These are phyloP conservation scores for Eupithecia exiguata DNA, from an alignment of 2,888 invertebrate genomes.

Conservation along the genomic window DNA sequence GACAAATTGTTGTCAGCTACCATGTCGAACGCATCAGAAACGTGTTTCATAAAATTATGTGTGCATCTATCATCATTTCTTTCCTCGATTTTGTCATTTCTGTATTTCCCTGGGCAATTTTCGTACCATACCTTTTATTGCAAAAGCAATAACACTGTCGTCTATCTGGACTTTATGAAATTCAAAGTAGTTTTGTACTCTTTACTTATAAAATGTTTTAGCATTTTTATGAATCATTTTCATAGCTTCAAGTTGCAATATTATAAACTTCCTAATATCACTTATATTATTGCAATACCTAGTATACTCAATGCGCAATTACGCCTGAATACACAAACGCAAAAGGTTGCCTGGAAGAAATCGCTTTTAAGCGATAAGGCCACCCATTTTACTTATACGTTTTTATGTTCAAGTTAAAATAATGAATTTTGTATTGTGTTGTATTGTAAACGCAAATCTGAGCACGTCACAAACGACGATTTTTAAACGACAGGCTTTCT, in stretches of 20 bases:
- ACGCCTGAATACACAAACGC: too few species aligned
- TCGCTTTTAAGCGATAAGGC: too few species aligned
- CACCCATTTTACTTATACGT: too few species aligned
- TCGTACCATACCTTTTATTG: constrained; percentile 15
- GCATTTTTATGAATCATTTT: not conserved
- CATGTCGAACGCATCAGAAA: constrained; percentile 36
- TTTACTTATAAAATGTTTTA: constrained; percentile 14
- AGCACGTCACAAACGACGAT: too few species aligned
- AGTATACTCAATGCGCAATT: not conserved
- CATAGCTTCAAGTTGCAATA: not conserved
- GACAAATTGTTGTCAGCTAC: constrained; percentile 37
- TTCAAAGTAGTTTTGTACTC: not conserved
- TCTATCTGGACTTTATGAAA: constrained; percentile 23
- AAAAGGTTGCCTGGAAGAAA: too few species aligned
- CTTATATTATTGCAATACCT: not conserved
- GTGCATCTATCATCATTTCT: constrained; percentile 42
- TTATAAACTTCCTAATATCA: not conserved
- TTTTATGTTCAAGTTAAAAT: too few species aligned
- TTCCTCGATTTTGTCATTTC: constrained; percentile 32
- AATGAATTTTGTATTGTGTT: too few species aligned
- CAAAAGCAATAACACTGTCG: constrained; percentile 18
- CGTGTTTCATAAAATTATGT: constrained; percentile 37
- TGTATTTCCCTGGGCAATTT: constrained; percentile 36
- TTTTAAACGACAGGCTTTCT: too few species aligned
- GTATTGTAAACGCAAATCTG: too few species aligned